Percentiles rank a stretch among this genome's conserved stretches.
phyloP scores from a whole-genome alignment of 1,140 invertebrate species.

The Zaprionus camerounensis region DNA sequence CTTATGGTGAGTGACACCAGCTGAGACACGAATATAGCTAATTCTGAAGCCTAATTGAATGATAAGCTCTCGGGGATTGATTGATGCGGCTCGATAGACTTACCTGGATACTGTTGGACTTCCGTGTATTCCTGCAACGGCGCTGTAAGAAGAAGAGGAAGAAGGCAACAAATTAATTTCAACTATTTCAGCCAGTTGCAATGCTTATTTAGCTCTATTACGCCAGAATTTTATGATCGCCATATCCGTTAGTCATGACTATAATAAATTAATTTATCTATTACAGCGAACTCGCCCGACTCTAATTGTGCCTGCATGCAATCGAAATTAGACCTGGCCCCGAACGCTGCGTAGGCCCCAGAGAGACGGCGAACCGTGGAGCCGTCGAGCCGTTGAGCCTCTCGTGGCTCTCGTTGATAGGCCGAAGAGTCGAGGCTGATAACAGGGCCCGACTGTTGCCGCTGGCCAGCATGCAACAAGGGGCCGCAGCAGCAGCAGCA shows the following conservation, averaged over 20 bases:
- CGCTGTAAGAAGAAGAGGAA: constrained; percentile 61
- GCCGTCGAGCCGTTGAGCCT: too few relatives aligned
- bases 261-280: constrained; percentile 81
- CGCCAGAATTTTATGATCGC: constrained; percentile 60
- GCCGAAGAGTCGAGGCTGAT: constrained; percentile 47
- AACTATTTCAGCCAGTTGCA: constrained; percentile 30
- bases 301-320: constrained; percentile 73
- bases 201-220: constrained; percentile 47
- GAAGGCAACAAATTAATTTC: constrained; percentile 28
- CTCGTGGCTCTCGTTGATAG: constrained; percentile 25
- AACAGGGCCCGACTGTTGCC: constrained; percentile 58
- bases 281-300: constrained; percentile 56
- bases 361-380: background rate
- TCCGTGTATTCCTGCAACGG: constrained; percentile 80
- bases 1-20: constrained; percentile 22
- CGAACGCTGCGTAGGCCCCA: constrained; percentile 56
- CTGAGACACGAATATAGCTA: constrained; percentile 19
- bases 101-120: constrained; percentile 82
- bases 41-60: constrained; percentile 29
- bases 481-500: background rate
- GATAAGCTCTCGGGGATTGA: constrained; percentile 1
- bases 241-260: constrained; percentile 77
- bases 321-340: constrained; percentile 64
- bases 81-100: constrained; percentile 22
- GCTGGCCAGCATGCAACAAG: constrained; percentile 47